Conservation (phyloP, 1,140 invertebrate species). For the Camponotus floridanus region DNA sequence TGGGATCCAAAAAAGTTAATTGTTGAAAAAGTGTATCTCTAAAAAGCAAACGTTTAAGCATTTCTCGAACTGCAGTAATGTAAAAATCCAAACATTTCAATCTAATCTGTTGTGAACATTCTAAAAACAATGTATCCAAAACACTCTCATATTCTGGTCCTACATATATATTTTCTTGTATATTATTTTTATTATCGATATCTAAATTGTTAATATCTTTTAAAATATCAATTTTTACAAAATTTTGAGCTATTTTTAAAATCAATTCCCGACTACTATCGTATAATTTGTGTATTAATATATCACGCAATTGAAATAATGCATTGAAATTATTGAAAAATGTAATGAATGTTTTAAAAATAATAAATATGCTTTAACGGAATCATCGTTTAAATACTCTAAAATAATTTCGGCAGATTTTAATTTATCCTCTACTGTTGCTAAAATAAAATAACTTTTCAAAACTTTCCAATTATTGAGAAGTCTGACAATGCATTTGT, state of each 20-base stretch:
- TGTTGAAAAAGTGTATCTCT: background rate
- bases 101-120: background rate
- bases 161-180: background rate
- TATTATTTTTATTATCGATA: background rate
- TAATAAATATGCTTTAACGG: slow-evolving; percentile 35
- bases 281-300: slow-evolving; percentile 44
- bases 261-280: slow-evolving; percentile 14
- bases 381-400: background rate
- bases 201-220: slow-evolving; percentile 10
- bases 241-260: background rate
- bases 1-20: no score
- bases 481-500: slow-evolving; percentile 20
- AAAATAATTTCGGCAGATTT: slow-evolving; percentile 32
- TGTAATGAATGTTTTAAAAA: slow-evolving; percentile 31
- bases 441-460: slow-evolving; percentile 14
- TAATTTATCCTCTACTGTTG: background rate
- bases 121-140: background rate
- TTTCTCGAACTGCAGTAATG: slow-evolving; percentile 7
- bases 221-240: background rate
- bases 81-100: slow-evolving; percentile 43
- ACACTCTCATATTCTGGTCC: background rate
- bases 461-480: slow-evolving; percentile 45
- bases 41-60: background rate
- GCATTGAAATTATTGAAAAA: slow-evolving; percentile 46
- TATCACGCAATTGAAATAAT: slow-evolving; percentile 23